Evolutionary conservation across 2,113 vertebrate species (phyloP).

Genomic region (Cyprinodon variegatus): DNA sequence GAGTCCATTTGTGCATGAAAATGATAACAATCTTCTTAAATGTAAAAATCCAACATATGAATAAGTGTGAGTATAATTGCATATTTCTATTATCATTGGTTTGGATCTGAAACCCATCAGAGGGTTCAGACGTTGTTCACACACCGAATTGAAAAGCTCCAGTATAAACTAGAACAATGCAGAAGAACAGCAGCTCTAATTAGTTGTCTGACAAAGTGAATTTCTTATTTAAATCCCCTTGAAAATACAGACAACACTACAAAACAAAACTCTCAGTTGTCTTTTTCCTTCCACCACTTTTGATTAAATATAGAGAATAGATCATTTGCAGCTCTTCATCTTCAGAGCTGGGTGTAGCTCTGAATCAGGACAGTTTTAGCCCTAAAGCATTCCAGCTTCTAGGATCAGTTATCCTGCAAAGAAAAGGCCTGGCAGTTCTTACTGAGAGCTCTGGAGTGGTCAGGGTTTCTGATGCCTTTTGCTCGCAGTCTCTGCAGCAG

Average conservation of each 20-base stretch:
- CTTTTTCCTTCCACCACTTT: background rate
- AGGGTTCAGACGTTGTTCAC: too few species aligned
- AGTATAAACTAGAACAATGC: background rate
- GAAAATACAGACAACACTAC: background rate
- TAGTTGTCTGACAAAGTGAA: background rate
- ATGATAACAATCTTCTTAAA: background rate
- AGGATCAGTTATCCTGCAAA: background rate
- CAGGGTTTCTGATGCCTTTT: conserved; percentile 98
- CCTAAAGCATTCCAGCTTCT: background rate
- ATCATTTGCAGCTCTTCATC: background rate
- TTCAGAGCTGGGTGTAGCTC: background rate
- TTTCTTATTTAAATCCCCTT: background rate
- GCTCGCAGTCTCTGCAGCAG: conserved; percentile 94
- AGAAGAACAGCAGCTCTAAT: background rate
- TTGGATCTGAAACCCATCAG: background rate
- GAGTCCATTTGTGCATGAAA: too few species aligned
- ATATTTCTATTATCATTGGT: background rate
- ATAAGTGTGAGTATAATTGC: background rate
- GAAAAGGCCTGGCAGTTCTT: conserved; percentile 58
- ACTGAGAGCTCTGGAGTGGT: conserved; percentile 99
- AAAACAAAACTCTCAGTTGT: background rate
- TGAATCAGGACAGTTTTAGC: background rate
- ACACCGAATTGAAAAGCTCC: background rate
- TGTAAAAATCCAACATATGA: background rate
- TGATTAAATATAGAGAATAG: background rate